Evolutionary conservation across 2,113 vertebrate genomes (phyloP), one percentile per base, ranked within the genome.

Genomic region (Salminus brasiliensis): DNA sequence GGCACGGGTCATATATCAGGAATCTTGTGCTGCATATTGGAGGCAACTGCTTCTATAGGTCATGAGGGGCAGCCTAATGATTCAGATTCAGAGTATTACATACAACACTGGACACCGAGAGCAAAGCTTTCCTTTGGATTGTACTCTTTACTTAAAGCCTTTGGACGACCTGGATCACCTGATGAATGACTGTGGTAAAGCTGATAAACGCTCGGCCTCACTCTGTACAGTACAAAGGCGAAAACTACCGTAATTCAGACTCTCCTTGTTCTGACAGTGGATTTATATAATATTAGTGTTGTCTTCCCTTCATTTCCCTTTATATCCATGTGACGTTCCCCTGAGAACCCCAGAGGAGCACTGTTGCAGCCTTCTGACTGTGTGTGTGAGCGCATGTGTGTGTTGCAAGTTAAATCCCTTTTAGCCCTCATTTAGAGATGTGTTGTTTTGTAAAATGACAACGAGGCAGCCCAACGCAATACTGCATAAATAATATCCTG

Each of bases 21-120:
- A 57, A 68, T 57, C 43, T n/a, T 78, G 55, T 21, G 29, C 30
- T 70, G 69, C 57, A 59, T 29, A 62, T 57, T 78, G 30, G 5
- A 47, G 21, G 55, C 30, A 34, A 9, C 8, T 7, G 45, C 45
- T 49, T 11, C 21, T 13, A 12, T 1, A 23, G n/a, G 39, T 34
- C 18, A 66, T 21, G 34, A 32, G 29, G 41, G 49, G 21, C 27
- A 68, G n/a, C 30, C 1, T 55, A 53, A 39, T 6, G 21, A n/a
- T 72, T 36, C 13, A 27, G 21, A 32, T 55, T n/a, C n/a, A 23
- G 36, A 36, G 2, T 47, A 62, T 59, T 49, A 49, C 30, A 62
- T 62, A 36, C 34, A 36, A 43, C 18, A 13, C 18, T 27, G 39
- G 36, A 76, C 63, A 55, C 30, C 12, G 6, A 34, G 5, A 69